These are phyloP conservation scores for Bryconaethiops microstoma DNA, from an alignment of 2,797 vertebrate genomes.

Conservation along the genomic window DNA sequence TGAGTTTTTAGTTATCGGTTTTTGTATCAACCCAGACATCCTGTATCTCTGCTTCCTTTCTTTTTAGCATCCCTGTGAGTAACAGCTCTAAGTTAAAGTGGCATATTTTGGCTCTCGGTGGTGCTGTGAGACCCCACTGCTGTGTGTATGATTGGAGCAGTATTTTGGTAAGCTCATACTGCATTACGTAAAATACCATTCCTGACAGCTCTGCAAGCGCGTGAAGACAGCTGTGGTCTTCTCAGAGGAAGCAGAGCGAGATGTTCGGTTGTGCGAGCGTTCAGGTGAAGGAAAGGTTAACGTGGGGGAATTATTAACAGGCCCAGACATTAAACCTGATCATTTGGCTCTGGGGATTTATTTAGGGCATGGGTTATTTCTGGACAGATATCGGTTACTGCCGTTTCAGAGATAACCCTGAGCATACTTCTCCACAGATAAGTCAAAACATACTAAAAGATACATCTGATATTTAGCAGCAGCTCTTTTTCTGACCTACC, in stretches of 20 bases:
- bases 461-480: too few species aligned
- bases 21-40: too few species aligned
- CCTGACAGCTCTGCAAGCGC: not conserved
- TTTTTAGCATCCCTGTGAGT: not conserved
- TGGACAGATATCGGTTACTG: not conserved
- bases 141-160: too few species aligned
- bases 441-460: too few species aligned
- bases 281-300: not conserved
- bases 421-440: too few species aligned
- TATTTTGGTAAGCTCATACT: not conserved
- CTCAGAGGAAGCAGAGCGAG: not conserved
- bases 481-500: too few species aligned
- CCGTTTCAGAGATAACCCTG: too few species aligned
- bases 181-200: conserved; percentile 12
- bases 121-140: not conserved
- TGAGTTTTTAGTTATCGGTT: not conserved
- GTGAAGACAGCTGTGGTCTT: not conserved
- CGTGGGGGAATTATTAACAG: not conserved
- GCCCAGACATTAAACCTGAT: not conserved
- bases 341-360: not conserved
- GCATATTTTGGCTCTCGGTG: not conserved
- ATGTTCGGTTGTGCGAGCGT: not conserved
- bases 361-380: not conserved
- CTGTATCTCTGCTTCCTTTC: not conserved
- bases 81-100: not conserved